phyloP scores from a whole-genome alignment of 2,113 vertebrate genomes.

The Bos taurus region DNA sequence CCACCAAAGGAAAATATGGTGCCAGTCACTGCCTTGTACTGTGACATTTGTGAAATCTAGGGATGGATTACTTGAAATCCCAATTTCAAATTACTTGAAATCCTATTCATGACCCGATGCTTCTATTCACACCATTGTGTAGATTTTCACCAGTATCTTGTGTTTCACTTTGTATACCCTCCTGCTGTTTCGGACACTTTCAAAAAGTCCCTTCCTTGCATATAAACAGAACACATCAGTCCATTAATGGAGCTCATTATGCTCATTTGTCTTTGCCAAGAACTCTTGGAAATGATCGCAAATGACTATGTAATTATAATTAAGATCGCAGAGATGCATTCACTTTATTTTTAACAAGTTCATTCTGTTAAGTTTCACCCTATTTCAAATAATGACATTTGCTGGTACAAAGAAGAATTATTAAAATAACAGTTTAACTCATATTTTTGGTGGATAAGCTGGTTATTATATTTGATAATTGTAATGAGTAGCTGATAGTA shows the following conservation, averaged over 20 bases:
- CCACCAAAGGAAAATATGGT: conserved; percentile 6
- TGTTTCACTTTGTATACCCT: not conserved
- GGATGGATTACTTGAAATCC: not conserved
- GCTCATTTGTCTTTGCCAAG: conserved; percentile 58
- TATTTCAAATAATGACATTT: conserved; percentile 37
- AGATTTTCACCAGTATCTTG: not conserved
- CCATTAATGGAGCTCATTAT: conserved; percentile 46
- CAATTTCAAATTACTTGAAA: not conserved
- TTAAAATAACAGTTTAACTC: conserved; percentile 52
- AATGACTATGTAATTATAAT: conserved; percentile 70
- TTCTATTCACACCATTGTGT: fast-evolving
- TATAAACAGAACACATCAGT: not conserved
- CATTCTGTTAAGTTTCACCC: conserved; percentile 53
- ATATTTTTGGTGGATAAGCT: not conserved
- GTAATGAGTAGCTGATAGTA: conserved; percentile 15
- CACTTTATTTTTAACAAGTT: conserved; percentile 67
- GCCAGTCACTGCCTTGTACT: not conserved
- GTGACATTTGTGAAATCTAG: conserved; percentile 26
- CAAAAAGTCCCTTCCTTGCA: not conserved
- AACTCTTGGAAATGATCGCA: conserved; percentile 59
- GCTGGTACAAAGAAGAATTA: conserved; percentile 32
- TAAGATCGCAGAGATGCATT: conserved; percentile 33
- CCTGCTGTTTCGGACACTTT: not conserved
- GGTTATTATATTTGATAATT: conserved; percentile 43
- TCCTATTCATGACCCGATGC: not conserved